Evolutionary conservation across 2,797 vertebrate species (phyloP).

Genomic region (Gambusia yucatana): DNA sequence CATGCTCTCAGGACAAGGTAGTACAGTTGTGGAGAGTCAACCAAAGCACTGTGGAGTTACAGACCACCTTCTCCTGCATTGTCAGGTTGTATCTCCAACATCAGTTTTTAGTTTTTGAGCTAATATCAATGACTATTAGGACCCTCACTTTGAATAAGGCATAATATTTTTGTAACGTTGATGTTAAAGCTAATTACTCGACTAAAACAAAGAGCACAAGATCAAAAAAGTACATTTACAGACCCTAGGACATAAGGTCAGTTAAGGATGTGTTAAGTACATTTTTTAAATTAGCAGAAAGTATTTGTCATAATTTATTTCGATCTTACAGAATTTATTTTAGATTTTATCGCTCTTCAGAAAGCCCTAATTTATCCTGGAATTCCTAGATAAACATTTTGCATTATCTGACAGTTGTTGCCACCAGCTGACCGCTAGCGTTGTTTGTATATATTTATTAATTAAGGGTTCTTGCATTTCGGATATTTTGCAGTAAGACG

Average conservation of each 20-base stretch:
- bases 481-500: conserved; percentile 65
- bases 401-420: not conserved
- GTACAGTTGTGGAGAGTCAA: conserved; percentile 82
- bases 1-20: conserved; percentile 84
- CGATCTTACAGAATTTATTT: not conserved
- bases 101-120: not conserved
- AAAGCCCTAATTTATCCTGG: not conserved
- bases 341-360: not conserved
- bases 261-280: not conserved
- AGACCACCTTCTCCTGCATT: conserved; percentile 80
- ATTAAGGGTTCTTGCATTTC: not conserved
- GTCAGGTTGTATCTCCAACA: conserved; percentile 61
- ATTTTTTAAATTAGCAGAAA: not conserved
- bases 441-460: not conserved
- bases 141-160: not conserved
- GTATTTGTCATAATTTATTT: not conserved
- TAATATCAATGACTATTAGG: not conserved
- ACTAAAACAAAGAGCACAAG: not conserved
- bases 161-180: not conserved
- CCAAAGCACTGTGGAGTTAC: conserved; percentile 74
- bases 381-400: not conserved
- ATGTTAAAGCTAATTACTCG: not conserved
- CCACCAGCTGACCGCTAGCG: not conserved
- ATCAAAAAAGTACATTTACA: not conserved
- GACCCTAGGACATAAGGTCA: not conserved